Percentiles rank a stretch among this genome's conserved stretches.
These are phyloP conservation scores for Goniozus legneri DNA, from an alignment of 1,140 invertebrate genomes.

Conservation along the genomic window DNA sequence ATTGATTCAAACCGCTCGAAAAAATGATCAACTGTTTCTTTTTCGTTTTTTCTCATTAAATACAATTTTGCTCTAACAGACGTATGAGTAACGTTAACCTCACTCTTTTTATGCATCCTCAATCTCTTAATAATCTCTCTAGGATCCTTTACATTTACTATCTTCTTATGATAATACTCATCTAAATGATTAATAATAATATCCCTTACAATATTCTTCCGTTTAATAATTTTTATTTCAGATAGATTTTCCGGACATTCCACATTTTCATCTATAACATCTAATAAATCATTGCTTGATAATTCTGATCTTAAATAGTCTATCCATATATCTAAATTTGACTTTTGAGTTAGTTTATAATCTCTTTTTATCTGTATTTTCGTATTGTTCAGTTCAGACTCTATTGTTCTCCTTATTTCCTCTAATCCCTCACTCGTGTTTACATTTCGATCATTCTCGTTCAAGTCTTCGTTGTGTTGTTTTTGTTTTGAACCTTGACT, in stretches of 20 bases:
- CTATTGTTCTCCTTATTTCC: background rate
- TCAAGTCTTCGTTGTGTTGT: background rate
- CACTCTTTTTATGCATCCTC: conserved; percentile 14
- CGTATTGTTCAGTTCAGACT: background rate
- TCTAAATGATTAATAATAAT: conserved; percentile 27
- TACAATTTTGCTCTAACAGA: conserved; percentile 20
- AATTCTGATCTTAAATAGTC: conserved; percentile 3
- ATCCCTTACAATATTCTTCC: conserved; percentile 5
- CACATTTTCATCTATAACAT: background rate
- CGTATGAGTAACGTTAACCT: conserved; percentile 19
- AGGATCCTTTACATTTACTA: conserved; percentile 19
- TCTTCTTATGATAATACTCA: conserved; percentile 25
- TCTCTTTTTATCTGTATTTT: conserved; percentile 3
- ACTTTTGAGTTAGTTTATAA: background rate
- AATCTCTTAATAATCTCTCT: conserved; percentile 18
- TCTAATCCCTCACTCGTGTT: background rate
- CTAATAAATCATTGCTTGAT: background rate
- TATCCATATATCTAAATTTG: background rate
- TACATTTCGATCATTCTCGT: background rate
- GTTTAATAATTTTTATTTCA: background rate
- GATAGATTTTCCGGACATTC: background rate
- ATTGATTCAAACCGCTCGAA: conserved; percentile 21
- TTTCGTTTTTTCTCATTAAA: conserved; percentile 19
- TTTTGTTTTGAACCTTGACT: background rate
- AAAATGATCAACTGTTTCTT: conserved; percentile 23